Conservation (phyloP, 2,797 vertebrate genomes). For the Lemur catta region DNA sequence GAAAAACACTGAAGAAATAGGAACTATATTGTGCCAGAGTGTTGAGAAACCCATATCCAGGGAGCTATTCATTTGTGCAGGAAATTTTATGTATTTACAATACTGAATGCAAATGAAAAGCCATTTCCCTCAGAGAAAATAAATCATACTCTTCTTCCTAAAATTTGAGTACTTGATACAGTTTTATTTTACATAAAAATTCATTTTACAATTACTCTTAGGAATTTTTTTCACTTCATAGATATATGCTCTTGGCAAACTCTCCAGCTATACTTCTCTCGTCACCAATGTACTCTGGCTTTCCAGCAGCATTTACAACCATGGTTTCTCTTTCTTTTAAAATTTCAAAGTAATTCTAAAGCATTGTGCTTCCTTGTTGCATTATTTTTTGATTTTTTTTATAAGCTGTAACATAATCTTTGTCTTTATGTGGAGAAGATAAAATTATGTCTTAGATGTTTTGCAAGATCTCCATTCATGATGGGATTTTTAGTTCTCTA, state of each 20-base stretch:
- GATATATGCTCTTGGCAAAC: not conserved
- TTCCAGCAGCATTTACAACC: not conserved
- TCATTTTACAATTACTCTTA: constrained; percentile 32
- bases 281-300: not conserved
- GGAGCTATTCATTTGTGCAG: not conserved
- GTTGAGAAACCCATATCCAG: not conserved
- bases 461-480: not conserved
- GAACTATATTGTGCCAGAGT: not conserved
- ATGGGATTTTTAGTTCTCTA: not conserved
- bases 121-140: constrained; percentile 1
- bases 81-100: constrained; percentile 15
- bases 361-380: not conserved
- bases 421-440: not conserved
- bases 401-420: not conserved
- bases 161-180: not conserved
- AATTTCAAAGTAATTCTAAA: not conserved
- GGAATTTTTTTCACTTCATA: not conserved
- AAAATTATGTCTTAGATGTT: not conserved
- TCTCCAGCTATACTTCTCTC: not conserved
- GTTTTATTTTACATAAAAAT: constrained; percentile 30
- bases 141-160: not conserved
- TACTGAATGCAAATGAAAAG: constrained; percentile 28
- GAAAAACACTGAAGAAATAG: not conserved
- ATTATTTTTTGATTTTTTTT: not conserved
- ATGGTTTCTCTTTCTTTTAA: not conserved